These are phyloP conservation scores for Tigriopus japonicus DNA, from an alignment of 1,140 invertebrate genomes.

Conservation along the genomic window DNA sequence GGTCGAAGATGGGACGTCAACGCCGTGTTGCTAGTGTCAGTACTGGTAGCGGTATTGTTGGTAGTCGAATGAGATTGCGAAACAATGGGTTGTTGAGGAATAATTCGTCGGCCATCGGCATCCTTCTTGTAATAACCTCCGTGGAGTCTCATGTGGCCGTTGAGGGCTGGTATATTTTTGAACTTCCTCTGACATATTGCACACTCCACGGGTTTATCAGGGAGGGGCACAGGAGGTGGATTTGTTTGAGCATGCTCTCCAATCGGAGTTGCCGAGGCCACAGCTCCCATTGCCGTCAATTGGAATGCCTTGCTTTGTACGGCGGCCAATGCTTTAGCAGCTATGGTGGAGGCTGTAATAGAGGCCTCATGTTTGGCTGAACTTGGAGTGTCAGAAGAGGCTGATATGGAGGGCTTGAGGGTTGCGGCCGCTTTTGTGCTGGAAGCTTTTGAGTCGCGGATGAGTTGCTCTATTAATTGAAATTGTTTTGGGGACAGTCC, in stretches of 20 bases:
- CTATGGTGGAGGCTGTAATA: conserved; percentile 22
- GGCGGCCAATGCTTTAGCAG: conserved; percentile 24
- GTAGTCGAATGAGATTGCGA: neutral
- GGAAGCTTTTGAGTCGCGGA: neutral
- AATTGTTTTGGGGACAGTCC: conserved; percentile 29
- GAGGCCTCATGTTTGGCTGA: neutral
- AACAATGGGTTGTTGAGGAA: neutral
- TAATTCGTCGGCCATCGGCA: neutral
- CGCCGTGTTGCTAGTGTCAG: neutral
- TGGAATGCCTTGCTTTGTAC: conserved; percentile 22
- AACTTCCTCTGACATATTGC: conserved; percentile 82
- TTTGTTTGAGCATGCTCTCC: neutral
- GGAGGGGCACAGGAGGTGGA: neutral
- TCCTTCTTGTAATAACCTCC: conserved; percentile 89
- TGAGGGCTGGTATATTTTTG: conserved; percentile 88
- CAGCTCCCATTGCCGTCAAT: conserved; percentile 23
- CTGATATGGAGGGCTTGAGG: conserved; percentile 20
- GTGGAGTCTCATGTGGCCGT: conserved; percentile 89
- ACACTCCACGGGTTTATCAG: conserved; percentile 35
- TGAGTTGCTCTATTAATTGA: conserved; percentile 15
- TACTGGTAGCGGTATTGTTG: neutral
- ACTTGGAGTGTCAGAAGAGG: conserved; percentile 9
- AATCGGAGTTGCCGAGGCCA: conserved; percentile 27
- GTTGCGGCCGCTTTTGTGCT: no score
- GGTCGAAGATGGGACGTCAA: no score